phyloP scores from a whole-genome alignment of 2,797 vertebrate genomes.

The Pelochelys cantorii region DNA sequence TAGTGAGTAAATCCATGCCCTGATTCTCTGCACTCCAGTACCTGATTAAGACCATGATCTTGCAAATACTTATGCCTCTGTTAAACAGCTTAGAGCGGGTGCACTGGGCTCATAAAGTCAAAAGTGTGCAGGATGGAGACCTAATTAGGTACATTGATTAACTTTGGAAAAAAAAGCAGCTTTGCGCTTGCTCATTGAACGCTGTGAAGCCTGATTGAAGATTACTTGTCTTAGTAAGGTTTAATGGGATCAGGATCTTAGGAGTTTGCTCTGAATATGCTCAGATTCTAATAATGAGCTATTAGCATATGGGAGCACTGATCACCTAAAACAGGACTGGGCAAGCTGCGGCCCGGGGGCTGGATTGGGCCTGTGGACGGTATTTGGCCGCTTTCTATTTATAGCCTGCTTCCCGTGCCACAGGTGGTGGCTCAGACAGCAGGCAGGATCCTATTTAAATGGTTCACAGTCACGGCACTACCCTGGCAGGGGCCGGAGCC shows the following conservation, averaged over 20 bases:
- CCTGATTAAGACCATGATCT: not conserved
- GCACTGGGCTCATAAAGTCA: not conserved
- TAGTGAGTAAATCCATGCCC: not conserved
- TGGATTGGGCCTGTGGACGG: no score
- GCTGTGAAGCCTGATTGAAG: fast-evolving
- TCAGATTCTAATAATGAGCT: not conserved
- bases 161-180: not conserved
- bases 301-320: not conserved
- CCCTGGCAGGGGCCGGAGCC: no score
- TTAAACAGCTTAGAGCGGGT: not conserved
- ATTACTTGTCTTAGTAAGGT: not conserved
- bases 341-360: no score
- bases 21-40: fast-evolving
- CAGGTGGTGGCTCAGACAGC: no score
- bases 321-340: not conserved
- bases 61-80: not conserved
- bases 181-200: not conserved
- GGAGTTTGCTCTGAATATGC: not conserved
- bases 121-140: not conserved
- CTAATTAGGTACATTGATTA: not conserved
- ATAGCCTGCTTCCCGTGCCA: no score
- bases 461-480: no score
- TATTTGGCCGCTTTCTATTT: no score
- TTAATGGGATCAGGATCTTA: not conserved
- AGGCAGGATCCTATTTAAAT: no score